Conservation (phyloP, 2,113 vertebrate species). For the Mastomys coucha region DNA sequence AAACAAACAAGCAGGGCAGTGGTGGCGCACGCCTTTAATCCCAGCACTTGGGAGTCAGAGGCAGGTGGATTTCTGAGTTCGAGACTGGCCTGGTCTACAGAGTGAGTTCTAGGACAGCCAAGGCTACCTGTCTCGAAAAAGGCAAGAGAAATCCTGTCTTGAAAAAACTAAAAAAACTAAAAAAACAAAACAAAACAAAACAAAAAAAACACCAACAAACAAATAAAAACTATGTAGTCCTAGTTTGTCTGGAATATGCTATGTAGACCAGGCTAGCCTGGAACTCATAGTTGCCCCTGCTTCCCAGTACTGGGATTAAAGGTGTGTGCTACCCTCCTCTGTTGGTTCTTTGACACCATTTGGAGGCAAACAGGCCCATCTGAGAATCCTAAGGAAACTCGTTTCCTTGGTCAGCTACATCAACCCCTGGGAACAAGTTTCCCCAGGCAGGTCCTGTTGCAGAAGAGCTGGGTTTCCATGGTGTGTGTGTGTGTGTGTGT, state of each 20-base stretch:
- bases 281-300: not conserved
- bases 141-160: too few species aligned
- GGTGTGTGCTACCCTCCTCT: not conserved
- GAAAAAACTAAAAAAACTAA: too few species aligned
- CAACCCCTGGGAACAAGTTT: not conserved
- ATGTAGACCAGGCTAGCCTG: not conserved
- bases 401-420: not conserved
- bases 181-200: too few species aligned
- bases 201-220: not conserved
- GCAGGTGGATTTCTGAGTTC: too few species aligned
- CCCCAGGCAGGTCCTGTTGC: rapidly evolving
- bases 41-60: too few species aligned
- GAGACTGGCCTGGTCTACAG: too few species aligned
- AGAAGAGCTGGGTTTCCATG: not conserved
- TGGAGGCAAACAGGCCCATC: not conserved
- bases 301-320: not conserved
- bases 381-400: not conserved
- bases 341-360: not conserved
- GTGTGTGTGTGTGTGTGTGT: too few species aligned
- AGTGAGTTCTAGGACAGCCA: too few species aligned
- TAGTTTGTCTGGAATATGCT: not conserved
- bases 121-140: too few species aligned
- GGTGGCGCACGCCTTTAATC: too few species aligned
- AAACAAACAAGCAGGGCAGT: too few species aligned
- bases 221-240: not conserved